Base-by-base conservation (phyloP, 37 sponge, comb jelly and placozoan genomes). In the Chondrilla cf. caribensis region DNA sequence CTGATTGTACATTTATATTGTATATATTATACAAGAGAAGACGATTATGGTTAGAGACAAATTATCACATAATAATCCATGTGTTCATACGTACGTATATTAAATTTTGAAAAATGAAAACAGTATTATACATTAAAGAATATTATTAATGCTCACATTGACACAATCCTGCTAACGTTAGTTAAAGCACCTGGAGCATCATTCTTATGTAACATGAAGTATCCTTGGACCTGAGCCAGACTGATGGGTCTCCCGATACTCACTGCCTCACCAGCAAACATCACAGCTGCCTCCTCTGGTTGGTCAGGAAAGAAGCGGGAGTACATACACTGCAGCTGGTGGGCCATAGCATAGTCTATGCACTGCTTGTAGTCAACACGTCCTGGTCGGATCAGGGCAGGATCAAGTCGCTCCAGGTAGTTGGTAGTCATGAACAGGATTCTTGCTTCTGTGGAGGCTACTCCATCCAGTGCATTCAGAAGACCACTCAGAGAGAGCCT, bases 401-500 rank as follows among this genome's bases (percentile, higher is more conserved):
- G 87, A 62, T 96, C 97, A 39, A 96, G 78, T 41, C 95, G 85
- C 28, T 96, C 91, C 6, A 86, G 67, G 75, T 96, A 93, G 85
- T 96, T 96, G 21, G 97, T 96, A 19, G 97, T 96, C 96, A 96
- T 96, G 62, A 96, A 87, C 38, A 93, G 77, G 0, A 96, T 82
- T 29, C 91, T 81, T 0, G 83, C 91, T 66, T 96, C 96, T 65
- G 89, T 81, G 35, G 94, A 90, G 4, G 91, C 90, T 24, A 93
- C 96, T 17, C 96, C 96, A 83, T 96, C 96, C 40, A 96, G 88
- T n/a, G 96, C 86, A 66, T 95, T 95, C 43, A 95, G 83, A 29
- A 96, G 77, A 1, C 96, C 93, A 84, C 96, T 96, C 35, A 90
- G 81, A 6, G 94, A 89, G 47, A 90, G 85, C 3, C 89, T 22